Percentiles rank a stretch among this genome's conserved stretches.
phyloP scores from a whole-genome alignment of 2,797 vertebrate species.

The Philypnodon macrostomus region DNA sequence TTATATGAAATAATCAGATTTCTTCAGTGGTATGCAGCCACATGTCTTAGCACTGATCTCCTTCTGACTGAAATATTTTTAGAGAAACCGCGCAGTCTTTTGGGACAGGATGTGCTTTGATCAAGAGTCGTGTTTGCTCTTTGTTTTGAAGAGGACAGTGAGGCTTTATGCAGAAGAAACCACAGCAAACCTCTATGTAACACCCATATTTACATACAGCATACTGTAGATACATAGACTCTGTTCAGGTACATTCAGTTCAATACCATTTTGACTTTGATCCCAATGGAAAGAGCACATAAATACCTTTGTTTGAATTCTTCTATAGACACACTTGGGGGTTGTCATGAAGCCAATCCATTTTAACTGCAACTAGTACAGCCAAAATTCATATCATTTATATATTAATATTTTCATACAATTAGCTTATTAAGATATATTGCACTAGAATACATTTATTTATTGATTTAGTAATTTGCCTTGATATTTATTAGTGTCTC shows the following conservation, averaged over 20 bases:
- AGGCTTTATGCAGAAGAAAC: conserved; percentile 31
- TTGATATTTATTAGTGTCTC: not conserved
- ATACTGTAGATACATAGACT: conserved; percentile 7
- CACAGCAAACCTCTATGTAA: conserved; percentile 23
- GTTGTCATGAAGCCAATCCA: too few species aligned
- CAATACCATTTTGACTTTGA: conserved; percentile 29
- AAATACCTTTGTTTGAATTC: conserved; percentile 17
- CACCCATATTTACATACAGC: conserved; percentile 6
- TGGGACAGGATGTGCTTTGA: conserved; percentile 21
- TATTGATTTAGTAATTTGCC: not conserved
- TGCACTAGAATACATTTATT: not conserved
- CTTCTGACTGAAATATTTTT: not conserved
- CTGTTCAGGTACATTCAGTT: conserved; percentile 3
- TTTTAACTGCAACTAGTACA: too few species aligned
- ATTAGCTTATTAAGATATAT: too few species aligned
- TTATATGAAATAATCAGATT: too few species aligned
- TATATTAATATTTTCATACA: too few species aligned
- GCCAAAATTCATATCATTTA: too few species aligned
- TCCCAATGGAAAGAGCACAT: conserved; percentile 8
- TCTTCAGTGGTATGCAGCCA: too few species aligned
- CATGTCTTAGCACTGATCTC: too few species aligned
- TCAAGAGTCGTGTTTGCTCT: conserved; percentile 16
- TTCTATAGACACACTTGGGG: conserved; percentile 6
- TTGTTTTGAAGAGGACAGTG: conserved; percentile 12
- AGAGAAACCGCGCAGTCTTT: conserved; percentile 10